Percentiles rank a stretch among this genome's conserved stretches.
Evolutionary conservation across 2,888 invertebrate species (phyloP).

Genomic region (Eurytoma californica): DNA sequence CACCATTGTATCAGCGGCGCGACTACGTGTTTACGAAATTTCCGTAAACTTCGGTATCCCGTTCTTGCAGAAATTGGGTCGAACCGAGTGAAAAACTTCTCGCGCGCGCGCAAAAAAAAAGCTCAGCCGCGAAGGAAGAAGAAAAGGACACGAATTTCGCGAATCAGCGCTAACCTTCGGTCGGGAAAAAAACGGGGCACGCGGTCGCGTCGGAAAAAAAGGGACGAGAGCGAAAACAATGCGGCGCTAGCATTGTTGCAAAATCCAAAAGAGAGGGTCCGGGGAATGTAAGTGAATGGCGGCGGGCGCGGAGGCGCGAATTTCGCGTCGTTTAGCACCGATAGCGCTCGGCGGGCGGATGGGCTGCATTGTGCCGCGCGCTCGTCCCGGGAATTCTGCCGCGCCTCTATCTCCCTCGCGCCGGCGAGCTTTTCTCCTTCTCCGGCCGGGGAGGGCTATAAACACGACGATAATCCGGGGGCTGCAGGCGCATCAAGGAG

Average conservation of each 20-base stretch:
- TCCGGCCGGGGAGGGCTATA: slow-evolving; percentile 25
- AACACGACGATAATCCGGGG: slow-evolving; percentile 52
- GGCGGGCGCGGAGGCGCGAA: slow-evolving; percentile 18
- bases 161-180: not conserved
- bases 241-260: slow-evolving; percentile 19
- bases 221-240: not conserved
- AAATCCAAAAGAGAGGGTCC: not conserved
- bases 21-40: too few species aligned
- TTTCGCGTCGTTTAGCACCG: slow-evolving; percentile 33
- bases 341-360: not conserved
- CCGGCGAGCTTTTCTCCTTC: slow-evolving; percentile 2
- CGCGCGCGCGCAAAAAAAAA: not conserved
- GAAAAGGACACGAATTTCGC: not conserved
- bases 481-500: slow-evolving; percentile 26
- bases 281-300: slow-evolving; percentile 27
- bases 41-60: too few species aligned
- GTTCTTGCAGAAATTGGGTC: too few species aligned
- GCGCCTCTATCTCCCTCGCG: not conserved
- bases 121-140: not conserved
- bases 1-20: too few species aligned
- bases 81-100: not conserved
- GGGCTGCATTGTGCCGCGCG: not conserved
- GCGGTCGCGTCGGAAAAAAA: not conserved
- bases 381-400: slow-evolving; percentile 42
- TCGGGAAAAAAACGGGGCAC: not conserved